These are phyloP conservation scores for Sepiola atlantica DNA, from an alignment of 2,888 invertebrate species.

Conservation along the genomic window DNA sequence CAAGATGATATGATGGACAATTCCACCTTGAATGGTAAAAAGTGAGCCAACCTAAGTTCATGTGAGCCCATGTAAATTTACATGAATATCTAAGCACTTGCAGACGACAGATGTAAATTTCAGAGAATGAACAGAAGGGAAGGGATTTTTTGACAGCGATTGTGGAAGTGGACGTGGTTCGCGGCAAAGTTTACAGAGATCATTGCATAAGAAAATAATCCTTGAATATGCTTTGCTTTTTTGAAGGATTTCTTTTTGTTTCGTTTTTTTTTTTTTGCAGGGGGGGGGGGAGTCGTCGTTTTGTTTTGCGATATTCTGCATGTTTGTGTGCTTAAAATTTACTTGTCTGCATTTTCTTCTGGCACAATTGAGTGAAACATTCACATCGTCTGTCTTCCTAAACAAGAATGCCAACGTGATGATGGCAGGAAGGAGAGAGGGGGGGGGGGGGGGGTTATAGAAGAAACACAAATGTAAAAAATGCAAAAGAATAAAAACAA, in stretches of 20 bases:
- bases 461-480: not conserved
- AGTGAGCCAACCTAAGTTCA: not conserved
- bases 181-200: not conserved
- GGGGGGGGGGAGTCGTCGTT: too few species aligned
- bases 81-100: not conserved
- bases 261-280: not conserved
- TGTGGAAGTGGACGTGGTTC: not conserved
- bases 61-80: not conserved
- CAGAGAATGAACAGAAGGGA: not conserved
- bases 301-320: not conserved
- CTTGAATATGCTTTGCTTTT: constrained; percentile 1
- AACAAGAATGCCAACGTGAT: constrained; percentile 13
- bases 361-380: constrained; percentile 9
- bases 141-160: not conserved
- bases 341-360: not conserved
- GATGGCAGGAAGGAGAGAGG: not conserved
- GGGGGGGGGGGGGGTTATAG: not conserved
- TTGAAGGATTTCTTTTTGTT: not conserved
- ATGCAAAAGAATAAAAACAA: not conserved
- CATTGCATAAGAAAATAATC: constrained; percentile 20
- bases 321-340: not conserved
- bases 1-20: not conserved
- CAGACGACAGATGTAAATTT: not conserved
- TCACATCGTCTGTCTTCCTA: not conserved
- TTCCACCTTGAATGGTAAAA: not conserved